Conservation (phyloP, 2,113 vertebrate species). For the Haemorhous mexicanus region DNA sequence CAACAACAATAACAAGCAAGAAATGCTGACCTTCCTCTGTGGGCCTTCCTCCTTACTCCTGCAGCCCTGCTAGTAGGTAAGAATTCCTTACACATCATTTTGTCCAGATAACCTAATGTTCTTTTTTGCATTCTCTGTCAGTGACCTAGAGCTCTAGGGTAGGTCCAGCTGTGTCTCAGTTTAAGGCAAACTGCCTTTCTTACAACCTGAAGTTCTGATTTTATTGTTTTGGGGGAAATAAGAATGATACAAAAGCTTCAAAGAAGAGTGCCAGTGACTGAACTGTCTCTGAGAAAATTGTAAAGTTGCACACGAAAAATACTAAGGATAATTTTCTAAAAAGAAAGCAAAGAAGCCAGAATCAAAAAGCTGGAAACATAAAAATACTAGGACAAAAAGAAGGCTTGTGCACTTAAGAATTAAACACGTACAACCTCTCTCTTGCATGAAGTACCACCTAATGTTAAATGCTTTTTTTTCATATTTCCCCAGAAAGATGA, state of each 20-base stretch:
- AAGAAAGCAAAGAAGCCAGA: background rate
- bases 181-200: background rate
- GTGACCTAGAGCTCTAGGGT: background rate
- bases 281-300: background rate
- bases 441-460: background rate
- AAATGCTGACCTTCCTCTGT: background rate
- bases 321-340: background rate
- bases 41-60: background rate
- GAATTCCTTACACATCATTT: background rate
- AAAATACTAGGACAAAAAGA: background rate
- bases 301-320: background rate
- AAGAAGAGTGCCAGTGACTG: background rate
- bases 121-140: background rate
- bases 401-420: rapidly evolving
- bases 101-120: background rate
- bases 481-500: background rate
- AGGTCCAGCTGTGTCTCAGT: background rate
- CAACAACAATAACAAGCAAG: background rate
- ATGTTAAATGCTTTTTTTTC: background rate
- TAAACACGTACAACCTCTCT: background rate
- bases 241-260: background rate
- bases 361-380: background rate
- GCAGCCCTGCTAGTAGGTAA: background rate
- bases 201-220: background rate
- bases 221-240: background rate